Evolutionary conservation across 2,888 invertebrate species (phyloP), one percentile per base, ranked within the genome.

Genomic region (Diaprepes abbreviatus): DNA sequence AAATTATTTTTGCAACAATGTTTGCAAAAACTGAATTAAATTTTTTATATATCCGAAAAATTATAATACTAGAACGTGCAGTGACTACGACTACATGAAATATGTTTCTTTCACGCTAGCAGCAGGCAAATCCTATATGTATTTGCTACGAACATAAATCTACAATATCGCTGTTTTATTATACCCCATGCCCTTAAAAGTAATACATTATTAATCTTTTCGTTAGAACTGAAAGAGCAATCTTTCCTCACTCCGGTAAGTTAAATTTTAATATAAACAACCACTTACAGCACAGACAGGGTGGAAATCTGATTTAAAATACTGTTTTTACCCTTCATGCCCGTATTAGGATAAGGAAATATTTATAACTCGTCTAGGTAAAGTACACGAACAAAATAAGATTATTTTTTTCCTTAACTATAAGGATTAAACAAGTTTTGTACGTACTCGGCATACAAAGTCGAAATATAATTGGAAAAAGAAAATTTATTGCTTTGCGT

Each of bases 181-280:
- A 66, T 58, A 48, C 59, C 50, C 59, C 58, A 38, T 52, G 58
- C 59, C 66, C 66, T 66, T 65, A 59, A 66, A 66, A 59, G 59
- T 66, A 52, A 66, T 66, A 59, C 59, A 66, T 66, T 66, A 66
- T 66, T 66, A 58, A 66, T 66, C 35, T 66, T 66, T 66, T 66
- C 58, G 59, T 57, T 52, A 40, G 58, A 59, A 66, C 59, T 66
- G 43, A 40, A 65, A 36, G 36, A 33, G 45, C 65, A 57, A 65
- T 65, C 57, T 57, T 50, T 50, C 36, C 57, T 45, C 24, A 19
- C 35, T 57, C 48, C 19, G 35, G 48, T 40, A 45, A 28, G 57
- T 45, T 48, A 57, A 65, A 57, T 65, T 57, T 65, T 65, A 65
- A 65, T 57, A 55, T 55, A 48, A 60, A 40, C 52, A 43, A 54